These are phyloP conservation scores for Oncorhynchus kisutch DNA, from an alignment of 2,113 vertebrate species.

Conservation along the genomic window DNA sequence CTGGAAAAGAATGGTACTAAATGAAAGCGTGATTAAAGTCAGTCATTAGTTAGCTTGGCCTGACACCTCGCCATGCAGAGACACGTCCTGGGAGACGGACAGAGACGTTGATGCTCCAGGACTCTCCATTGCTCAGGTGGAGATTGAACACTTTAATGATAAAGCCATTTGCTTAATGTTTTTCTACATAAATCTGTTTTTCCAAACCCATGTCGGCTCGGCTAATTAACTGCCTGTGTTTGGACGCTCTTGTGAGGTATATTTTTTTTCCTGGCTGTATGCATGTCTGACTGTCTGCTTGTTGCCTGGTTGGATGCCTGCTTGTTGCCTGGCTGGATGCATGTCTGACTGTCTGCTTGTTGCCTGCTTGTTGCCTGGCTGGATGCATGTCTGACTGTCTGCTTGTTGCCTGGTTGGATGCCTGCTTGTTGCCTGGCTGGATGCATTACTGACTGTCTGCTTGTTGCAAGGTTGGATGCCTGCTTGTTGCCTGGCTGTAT, in stretches of 20 bases:
- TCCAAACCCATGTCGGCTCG: not conserved
- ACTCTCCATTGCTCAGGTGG: slow-evolving; percentile 29
- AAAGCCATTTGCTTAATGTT: slow-evolving; percentile 35
- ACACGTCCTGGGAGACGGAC: slow-evolving; percentile 9
- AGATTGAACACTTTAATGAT: slow-evolving; percentile 41
- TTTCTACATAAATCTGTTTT: slow-evolving; percentile 29
- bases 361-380: too few relatives aligned
- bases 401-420: too few relatives aligned
- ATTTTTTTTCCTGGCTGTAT: too few relatives aligned
- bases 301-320: too few relatives aligned
- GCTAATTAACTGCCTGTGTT: not conserved
- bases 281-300: too few relatives aligned
- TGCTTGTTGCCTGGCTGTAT: too few relatives aligned
- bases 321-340: too few relatives aligned
- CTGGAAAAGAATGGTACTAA: slow-evolving; percentile 33
- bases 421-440: too few relatives aligned
- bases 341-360: not conserved
- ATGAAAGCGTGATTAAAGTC: slow-evolving; percentile 47
- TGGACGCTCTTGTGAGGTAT: not conserved
- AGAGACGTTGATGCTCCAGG: slow-evolving; percentile 22
- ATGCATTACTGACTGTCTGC: too few relatives aligned
- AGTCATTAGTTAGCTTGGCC: slow-evolving; percentile 30
- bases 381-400: too few relatives aligned
- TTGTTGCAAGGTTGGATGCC: too few relatives aligned
- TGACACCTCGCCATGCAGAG: slow-evolving; percentile 9